These are phyloP conservation scores for Nematostella vectensis DNA, from an alignment of 92 coral and sea anemone genomes.

Conservation along the genomic window DNA sequence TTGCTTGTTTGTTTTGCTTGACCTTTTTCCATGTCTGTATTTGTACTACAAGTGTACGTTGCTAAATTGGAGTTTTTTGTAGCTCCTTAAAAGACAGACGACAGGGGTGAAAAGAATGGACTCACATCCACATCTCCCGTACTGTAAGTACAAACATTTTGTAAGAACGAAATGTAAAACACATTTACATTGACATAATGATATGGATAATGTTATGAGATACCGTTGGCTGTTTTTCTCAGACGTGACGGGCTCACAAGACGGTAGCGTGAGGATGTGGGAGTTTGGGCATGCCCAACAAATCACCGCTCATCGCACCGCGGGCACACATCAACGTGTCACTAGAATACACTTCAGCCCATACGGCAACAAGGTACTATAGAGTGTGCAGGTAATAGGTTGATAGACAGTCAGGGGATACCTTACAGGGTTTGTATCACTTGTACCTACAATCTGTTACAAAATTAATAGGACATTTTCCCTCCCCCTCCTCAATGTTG, in stretches of 20 bases:
- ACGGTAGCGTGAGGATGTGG: conserved; percentile 98
- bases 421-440: neutral
- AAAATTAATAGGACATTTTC: too few relatives aligned
- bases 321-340: conserved; percentile 85
- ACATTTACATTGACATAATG: too few relatives aligned
- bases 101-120: conserved; percentile 91
- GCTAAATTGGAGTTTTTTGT: too few relatives aligned
- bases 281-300: conserved; percentile 98
- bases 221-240: too few relatives aligned
- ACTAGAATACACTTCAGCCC: conserved; percentile 91
- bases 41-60: too few relatives aligned
- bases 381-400: too few relatives aligned
- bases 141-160: conserved; percentile 57
- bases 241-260: conserved; percentile 94
- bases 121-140: conserved; percentile 90
- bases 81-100: conserved; percentile 74
- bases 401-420: too few relatives aligned
- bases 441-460: neutral
- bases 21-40: too few relatives aligned
- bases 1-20: too few relatives aligned
- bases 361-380: conserved; percentile 84
- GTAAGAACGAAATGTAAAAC: too few relatives aligned
- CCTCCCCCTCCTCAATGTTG: too few relatives aligned
- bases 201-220: too few relatives aligned
- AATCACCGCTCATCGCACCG: conserved; percentile 90